Conservation (phyloP, 2,797 vertebrate genomes). For the Muscicapa comitata region DNA sequence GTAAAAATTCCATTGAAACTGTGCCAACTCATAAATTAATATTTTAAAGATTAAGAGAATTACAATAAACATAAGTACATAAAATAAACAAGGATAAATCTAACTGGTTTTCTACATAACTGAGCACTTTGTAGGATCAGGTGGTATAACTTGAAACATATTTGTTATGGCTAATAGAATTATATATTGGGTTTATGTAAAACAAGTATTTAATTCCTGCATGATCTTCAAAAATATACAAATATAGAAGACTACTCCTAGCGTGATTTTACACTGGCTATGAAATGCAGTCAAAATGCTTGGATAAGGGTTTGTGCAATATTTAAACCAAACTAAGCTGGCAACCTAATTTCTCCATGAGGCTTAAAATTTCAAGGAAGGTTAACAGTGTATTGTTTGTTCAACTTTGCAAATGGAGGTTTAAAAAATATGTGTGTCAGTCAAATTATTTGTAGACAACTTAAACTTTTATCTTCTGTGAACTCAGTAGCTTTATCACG, state of each 20-base stretch:
- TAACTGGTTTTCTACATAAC: background rate
- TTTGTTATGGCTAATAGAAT: background rate
- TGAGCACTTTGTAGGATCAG: background rate
- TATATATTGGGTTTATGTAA: background rate
- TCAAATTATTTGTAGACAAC: background rate
- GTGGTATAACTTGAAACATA: background rate
- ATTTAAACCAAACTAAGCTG: background rate
- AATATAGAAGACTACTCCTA: background rate
- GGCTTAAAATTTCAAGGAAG: background rate
- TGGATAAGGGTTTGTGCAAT: background rate
- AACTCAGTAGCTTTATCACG: background rate
- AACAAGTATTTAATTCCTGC: background rate
- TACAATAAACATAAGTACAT: background rate
- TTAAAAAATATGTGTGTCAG: background rate
- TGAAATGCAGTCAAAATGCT: background rate
- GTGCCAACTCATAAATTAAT: background rate
- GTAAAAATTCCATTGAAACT: background rate
- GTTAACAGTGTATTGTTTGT: background rate
- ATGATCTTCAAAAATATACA: background rate
- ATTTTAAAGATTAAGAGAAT: background rate
- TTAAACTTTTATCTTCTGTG: background rate
- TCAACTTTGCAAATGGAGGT: background rate
- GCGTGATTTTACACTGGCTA: background rate
- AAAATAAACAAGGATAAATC: background rate
- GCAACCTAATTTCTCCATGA: background rate